phyloP scores from a whole-genome alignment of 2,888 invertebrate genomes.

The Hypselothyrea guttata region DNA sequence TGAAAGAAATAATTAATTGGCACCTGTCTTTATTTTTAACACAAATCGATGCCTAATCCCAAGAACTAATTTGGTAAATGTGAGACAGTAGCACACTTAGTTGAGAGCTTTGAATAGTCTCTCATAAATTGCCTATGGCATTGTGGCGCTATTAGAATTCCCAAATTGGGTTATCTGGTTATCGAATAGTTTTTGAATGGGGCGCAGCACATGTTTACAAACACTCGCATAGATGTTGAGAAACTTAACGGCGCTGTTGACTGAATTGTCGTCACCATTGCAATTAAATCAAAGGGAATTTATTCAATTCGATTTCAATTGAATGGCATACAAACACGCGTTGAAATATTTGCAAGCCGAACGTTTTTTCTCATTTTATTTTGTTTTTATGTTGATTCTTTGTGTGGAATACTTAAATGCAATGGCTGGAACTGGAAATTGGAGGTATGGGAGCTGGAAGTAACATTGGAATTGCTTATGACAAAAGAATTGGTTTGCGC shows the following conservation, averaged over 20 bases:
- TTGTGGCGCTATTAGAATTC: conserved; percentile 1
- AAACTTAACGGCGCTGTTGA: no score
- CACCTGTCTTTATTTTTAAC: no score
- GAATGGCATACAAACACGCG: conserved; percentile 57
- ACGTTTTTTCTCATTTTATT: conserved; percentile 14
- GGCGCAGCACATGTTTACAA: background rate
- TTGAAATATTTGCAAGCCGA: conserved; percentile 49
- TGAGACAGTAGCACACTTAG: no score
- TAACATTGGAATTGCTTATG: conserved; percentile 55
- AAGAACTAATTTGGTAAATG: no score
- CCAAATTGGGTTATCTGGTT: conserved; percentile 33
- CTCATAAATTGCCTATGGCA: background rate
- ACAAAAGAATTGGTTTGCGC: conserved; percentile 37
- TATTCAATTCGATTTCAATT: conserved; percentile 75
- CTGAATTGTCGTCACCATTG: conserved; percentile 53
- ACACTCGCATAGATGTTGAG: background rate
- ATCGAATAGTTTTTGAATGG: background rate
- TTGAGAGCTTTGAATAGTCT: no score
- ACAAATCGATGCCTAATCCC: no score
- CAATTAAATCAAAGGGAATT: conserved; percentile 76
- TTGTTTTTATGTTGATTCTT: conserved; percentile 7
- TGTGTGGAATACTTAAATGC: background rate
- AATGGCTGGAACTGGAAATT: conserved; percentile 1
- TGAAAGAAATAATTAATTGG: no score
- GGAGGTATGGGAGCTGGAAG: conserved; percentile 12